Evolutionary conservation across 2,888 invertebrate species (phyloP).

Genomic region (Hesperia comma): DNA sequence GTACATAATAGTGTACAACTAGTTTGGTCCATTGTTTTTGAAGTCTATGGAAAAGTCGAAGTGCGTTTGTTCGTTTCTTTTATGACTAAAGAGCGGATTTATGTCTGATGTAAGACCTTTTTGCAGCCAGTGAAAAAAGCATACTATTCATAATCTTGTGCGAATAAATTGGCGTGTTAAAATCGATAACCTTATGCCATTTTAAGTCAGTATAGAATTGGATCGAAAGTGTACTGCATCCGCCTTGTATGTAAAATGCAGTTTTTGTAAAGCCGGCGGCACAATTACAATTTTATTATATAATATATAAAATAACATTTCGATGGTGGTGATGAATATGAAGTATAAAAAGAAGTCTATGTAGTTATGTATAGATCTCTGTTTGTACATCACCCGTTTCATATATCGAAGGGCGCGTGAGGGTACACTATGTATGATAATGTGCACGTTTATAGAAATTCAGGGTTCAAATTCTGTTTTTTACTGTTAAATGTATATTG

Average conservation of each 20-base stretch:
- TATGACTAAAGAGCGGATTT: too few relatives aligned
- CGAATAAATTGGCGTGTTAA: too few relatives aligned
- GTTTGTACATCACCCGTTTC: slow-evolving; percentile 40
- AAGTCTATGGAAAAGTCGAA: too few relatives aligned
- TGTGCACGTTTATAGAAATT: slow-evolving; percentile 32
- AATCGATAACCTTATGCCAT: too few relatives aligned
- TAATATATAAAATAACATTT: neutral
- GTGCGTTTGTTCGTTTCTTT: too few relatives aligned
- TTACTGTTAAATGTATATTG: slow-evolving; percentile 35
- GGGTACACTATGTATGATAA: slow-evolving; percentile 27
- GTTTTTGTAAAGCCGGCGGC: slow-evolving; percentile 1
- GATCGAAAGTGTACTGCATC: neutral
- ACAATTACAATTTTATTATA: slow-evolving; percentile 16
- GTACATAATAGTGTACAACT: too few relatives aligned
- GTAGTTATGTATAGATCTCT: slow-evolving; percentile 42
- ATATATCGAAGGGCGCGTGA: slow-evolving; percentile 32
- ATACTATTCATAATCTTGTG: too few relatives aligned
- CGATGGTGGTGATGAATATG: slow-evolving; percentile 3
- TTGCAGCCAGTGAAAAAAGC: too few relatives aligned
- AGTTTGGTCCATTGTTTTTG: too few relatives aligned
- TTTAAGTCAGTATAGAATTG: too few relatives aligned
- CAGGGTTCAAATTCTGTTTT: slow-evolving; percentile 36
- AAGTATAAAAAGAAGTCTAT: slow-evolving; percentile 22
- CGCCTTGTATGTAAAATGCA: slow-evolving; percentile 20
- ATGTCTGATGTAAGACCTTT: too few relatives aligned